Base-by-base conservation (phyloP, 1,140 invertebrate species). In the Papilio dardanus region DNA sequence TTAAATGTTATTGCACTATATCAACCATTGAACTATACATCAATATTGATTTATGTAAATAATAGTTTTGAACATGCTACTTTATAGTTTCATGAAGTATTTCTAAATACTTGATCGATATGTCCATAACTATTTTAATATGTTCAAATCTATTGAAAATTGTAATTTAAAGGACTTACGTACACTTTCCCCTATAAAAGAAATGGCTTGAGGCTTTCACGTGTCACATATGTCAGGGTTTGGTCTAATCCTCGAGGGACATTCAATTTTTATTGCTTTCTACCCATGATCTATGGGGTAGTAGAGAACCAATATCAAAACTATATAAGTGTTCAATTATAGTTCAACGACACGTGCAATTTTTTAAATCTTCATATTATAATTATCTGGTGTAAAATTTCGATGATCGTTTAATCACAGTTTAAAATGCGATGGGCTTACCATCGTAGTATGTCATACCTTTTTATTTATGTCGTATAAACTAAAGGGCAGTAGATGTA, bases 171-270 rank as follows among this genome's bases (percentile, higher is more conserved):
- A 24, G n/a, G 33, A 35, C 21, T 69, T n/a, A 67, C 2, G 37
- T 24, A 73, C 71, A 31, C 78, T 74, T 86, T 83, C 87, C 89
- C 83, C 81, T 82, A 69, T 33, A 83, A 86, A 87, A 83, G 83
- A 81, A 85, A 87, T 83, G 81, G 87, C 81, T 79, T 84, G 83
- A 89, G 87, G 89, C 84, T 92, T 90, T 85, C 81, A 83, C 76
- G 74, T 88, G 89, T 88, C 90, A 89, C 90, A 92, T 93, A 88
- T 83, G 88, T 92, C 89, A 92, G 87, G 86, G 87, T 91, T 92
- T 90, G 84, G 78, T 84, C 84, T 90, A 93, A 92, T 90, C 89
- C 88, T 82, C 80, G 79, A 80, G 88, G 90, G 90, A 87, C 83
- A 83, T 86, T 82, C 86, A 86, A 89, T 90, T 92, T 89, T 93